Conservation (phyloP, 2,113 vertebrate species). For the Forbesichthys papilliferus region DNA sequence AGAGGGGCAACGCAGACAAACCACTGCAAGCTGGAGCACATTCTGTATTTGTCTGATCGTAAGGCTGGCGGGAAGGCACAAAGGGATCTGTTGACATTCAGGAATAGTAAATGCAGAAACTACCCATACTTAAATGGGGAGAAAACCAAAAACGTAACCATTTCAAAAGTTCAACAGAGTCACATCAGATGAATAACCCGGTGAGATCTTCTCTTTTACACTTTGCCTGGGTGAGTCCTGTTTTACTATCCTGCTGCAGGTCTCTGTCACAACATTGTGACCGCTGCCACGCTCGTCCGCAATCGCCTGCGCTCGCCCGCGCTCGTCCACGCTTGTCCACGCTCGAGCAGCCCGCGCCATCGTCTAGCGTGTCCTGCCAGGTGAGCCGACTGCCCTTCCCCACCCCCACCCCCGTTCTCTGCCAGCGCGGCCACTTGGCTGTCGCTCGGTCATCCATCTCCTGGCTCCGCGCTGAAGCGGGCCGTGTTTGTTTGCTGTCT, state of each 20-base stretch:
- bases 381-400: conserved; percentile 8
- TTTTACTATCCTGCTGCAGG: conserved; percentile 7
- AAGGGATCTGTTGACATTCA: background rate
- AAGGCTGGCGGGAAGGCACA: background rate
- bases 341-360: conserved; percentile 31
- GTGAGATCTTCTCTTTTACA: too few species aligned
- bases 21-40: background rate
- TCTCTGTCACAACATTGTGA: conserved; percentile 58
- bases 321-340: conserved; percentile 31
- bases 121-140: too few species aligned
- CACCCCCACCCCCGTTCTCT: background rate
- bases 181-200: too few species aligned
- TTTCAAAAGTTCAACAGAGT: background rate
- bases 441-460: background rate
- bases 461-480: background rate
- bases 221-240: background rate
- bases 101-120: too few species aligned
- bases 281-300: conserved; percentile 15
- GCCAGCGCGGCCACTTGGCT: background rate
- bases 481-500: conserved; percentile 11
- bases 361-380: conserved; percentile 7
- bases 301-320: too few species aligned
- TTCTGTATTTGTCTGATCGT: background rate
- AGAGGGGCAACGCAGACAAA: too few species aligned
- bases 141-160: too few species aligned